phyloP scores from a whole-genome alignment of 2,888 invertebrate genomes.

The Iphiclides podalirius region DNA sequence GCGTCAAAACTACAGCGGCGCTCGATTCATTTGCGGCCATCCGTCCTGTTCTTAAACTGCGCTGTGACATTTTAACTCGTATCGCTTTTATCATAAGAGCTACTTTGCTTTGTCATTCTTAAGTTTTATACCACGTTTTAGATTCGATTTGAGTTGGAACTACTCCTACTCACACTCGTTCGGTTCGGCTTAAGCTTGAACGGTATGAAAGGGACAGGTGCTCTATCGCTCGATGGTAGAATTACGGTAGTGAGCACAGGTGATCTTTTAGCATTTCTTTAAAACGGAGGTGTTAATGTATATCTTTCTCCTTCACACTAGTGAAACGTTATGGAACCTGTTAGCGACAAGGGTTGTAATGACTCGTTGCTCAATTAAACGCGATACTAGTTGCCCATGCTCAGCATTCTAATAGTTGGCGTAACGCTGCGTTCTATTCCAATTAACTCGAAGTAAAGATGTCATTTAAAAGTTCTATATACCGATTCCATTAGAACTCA shows the following conservation, averaged over 20 bases:
- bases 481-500: constrained; percentile 30
- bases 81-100: constrained; percentile 31
- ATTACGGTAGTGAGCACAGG: constrained; percentile 81
- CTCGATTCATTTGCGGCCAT: constrained; percentile 72
- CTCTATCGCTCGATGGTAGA: constrained; percentile 71
- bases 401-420: constrained; percentile 64
- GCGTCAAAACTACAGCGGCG: constrained; percentile 74
- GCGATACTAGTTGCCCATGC: constrained; percentile 63
- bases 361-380: constrained; percentile 60
- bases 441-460: constrained; percentile 54
- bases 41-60: constrained; percentile 63
- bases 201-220: constrained; percentile 78
- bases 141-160: constrained; percentile 44
- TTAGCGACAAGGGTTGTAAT: constrained; percentile 49
- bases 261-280: constrained; percentile 76
- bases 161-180: constrained; percentile 79
- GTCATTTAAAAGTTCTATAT: constrained; percentile 48
- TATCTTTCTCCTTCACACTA: constrained; percentile 55
- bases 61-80: constrained; percentile 23
- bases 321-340: constrained; percentile 28
- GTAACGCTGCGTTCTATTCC: constrained; percentile 50
- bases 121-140: constrained; percentile 42
- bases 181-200: constrained; percentile 75
- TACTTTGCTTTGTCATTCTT: constrained; percentile 30
- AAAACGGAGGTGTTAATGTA: constrained; percentile 65